phyloP scores from a whole-genome alignment of 2,797 vertebrate species.

The Myotis pilosus region DNA sequence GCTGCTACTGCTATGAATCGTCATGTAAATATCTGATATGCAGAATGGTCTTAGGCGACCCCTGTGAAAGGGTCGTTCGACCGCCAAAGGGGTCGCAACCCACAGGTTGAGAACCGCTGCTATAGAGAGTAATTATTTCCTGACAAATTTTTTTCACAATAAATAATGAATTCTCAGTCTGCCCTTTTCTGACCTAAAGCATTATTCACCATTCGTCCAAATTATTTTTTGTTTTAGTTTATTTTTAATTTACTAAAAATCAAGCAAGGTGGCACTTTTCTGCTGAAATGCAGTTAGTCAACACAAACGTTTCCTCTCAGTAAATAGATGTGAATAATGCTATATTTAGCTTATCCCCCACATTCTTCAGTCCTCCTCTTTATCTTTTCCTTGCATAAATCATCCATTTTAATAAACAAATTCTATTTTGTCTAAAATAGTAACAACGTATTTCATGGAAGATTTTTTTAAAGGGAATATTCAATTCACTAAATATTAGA shows the following conservation, averaged over 20 bases:
- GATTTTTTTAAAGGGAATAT: background rate
- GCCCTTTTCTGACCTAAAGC: background rate
- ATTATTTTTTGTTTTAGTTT: background rate
- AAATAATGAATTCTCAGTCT: constrained; percentile 39
- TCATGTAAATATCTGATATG: no score
- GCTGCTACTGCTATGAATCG: no score
- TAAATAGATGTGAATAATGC: background rate
- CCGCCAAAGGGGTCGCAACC: no score
- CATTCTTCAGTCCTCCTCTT: background rate
- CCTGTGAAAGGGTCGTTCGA: no score
- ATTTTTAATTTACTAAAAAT: constrained; percentile 16
- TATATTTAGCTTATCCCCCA: background rate
- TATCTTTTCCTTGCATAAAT: background rate
- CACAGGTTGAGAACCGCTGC: no score
- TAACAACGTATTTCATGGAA: constrained; percentile 6
- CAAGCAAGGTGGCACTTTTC: background rate
- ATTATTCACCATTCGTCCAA: background rate
- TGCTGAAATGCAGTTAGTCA: background rate
- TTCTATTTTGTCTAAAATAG: background rate
- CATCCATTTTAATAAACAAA: constrained; percentile 4
- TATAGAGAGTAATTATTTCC: background rate
- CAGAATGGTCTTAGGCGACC: no score
- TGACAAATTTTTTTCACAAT: constrained; percentile 21
- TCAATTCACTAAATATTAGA: background rate
- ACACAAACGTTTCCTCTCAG: constrained; percentile 1